phyloP scores from a whole-genome alignment of 1,140 invertebrate genomes.

The Euwallacea similis region DNA sequence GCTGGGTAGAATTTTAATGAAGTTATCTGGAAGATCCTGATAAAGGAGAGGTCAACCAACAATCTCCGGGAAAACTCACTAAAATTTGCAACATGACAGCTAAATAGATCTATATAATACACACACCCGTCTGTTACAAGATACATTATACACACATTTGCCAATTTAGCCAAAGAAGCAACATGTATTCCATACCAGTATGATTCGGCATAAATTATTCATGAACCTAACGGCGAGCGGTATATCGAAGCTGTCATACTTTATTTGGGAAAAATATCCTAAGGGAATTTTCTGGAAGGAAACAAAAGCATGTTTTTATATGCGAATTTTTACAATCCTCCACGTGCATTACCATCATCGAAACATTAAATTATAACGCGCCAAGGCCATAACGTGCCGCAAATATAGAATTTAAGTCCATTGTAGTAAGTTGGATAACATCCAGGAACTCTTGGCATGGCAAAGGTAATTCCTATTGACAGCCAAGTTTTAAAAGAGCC shows the following conservation, averaged over 20 bases:
- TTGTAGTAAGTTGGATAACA: conserved; percentile 29
- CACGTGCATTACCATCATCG: background rate
- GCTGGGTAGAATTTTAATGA: conserved; percentile 26
- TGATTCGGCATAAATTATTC: conserved; percentile 37
- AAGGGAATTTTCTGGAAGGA: background rate
- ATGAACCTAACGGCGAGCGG: conserved; percentile 27
- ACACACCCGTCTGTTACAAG: conserved; percentile 15
- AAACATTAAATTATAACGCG: background rate
- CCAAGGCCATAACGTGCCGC: background rate
- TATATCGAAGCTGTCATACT: conserved; percentile 33
- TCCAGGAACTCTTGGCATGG: conserved; percentile 20
- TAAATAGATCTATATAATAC: background rate
- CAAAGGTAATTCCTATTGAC: conserved; percentile 26
- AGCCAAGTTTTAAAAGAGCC: conserved; percentile 27
- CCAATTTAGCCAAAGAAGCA: conserved; percentile 36
- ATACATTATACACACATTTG: conserved; percentile 35
- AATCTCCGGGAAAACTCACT: too few species aligned
- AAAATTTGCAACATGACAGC: too few species aligned
- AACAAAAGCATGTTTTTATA: background rate
- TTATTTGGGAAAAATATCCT: conserved; percentile 34
- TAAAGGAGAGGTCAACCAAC: too few species aligned
- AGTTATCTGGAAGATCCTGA: conserved; percentile 3
- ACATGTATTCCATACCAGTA: conserved; percentile 35
- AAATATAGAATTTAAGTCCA: background rate
- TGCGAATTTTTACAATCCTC: conserved; percentile 10